Evolutionary conservation across 1,140 invertebrate genomes (phyloP).

Genomic region (Meloidogyne floridensis): DNA sequence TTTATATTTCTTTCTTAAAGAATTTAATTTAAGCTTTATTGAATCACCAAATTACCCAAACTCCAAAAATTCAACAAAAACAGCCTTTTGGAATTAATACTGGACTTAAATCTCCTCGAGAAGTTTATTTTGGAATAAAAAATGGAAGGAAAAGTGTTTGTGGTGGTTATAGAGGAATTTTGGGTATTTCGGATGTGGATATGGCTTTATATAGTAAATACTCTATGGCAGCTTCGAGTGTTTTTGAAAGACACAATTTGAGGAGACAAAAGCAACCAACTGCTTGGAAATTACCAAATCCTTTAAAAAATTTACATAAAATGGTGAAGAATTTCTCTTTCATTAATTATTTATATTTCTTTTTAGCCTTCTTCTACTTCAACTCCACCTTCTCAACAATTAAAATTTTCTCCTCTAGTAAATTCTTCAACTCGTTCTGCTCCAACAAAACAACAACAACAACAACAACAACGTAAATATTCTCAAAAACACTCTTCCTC

Average conservation of each 20-base stretch:
- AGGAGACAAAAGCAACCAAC: not conserved
- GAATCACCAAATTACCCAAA: not conserved
- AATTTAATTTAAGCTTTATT: not conserved
- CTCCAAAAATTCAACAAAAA: not conserved
- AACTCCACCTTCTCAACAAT: not conserved
- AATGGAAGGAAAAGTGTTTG: conserved; percentile 1
- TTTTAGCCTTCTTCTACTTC: not conserved
- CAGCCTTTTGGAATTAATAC: conserved; percentile 30
- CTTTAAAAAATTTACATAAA: conserved; percentile 14
- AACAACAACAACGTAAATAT: not conserved
- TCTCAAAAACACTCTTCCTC: not conserved
- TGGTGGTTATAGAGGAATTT: not conserved
- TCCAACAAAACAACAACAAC: not conserved
- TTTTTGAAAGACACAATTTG: not conserved
- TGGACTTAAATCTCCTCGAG: conserved; percentile 48
- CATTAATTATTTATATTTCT: not conserved
- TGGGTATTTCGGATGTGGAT: conserved; percentile 27
- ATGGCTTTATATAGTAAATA: conserved; percentile 32
- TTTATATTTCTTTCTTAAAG: too few species aligned
- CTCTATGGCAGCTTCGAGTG: not conserved
- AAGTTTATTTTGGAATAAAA: conserved; percentile 46
- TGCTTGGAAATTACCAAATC: conserved; percentile 22
- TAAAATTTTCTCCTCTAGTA: not conserved
- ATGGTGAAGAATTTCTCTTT: not conserved
- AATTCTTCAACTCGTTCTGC: not conserved